phyloP scores from a whole-genome alignment of 2,888 invertebrate genomes.

The Pomacea canaliculata region DNA sequence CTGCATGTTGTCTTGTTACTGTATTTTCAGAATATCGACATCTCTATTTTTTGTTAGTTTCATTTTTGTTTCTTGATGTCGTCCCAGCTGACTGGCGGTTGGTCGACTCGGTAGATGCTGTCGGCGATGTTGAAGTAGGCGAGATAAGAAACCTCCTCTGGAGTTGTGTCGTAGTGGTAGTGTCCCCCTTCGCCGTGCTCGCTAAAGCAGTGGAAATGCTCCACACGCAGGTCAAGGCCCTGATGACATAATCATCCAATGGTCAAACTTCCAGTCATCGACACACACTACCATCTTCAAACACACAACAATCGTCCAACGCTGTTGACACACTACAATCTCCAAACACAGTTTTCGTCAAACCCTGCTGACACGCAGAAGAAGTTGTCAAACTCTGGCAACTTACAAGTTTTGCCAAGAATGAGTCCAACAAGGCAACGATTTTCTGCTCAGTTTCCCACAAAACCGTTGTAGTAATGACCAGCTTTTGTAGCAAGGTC shows the following conservation, averaged over 20 bases:
- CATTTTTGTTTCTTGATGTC: not conserved
- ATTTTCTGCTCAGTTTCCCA: too few relatives aligned
- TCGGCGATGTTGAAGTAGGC: constrained; percentile 86
- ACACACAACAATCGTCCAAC: not conserved
- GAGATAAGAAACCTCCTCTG: constrained; percentile 87
- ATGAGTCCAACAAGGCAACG: too few relatives aligned
- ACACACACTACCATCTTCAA: not conserved
- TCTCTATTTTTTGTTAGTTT: too few relatives aligned
- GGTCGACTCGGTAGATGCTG: constrained; percentile 72
- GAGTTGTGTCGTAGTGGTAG: constrained; percentile 95
- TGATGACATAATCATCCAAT: constrained; percentile 63
- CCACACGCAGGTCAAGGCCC: constrained; percentile 90
- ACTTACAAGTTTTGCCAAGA: too few relatives aligned
- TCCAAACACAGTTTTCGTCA: too few relatives aligned
- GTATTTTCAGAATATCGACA: too few relatives aligned
- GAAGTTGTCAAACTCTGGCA: too few relatives aligned
- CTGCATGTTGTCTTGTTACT: too few relatives aligned
- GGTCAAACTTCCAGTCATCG: not conserved
- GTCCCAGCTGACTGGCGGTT: constrained; percentile 32
- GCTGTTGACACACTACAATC: not conserved
- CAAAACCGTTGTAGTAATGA: too few relatives aligned
- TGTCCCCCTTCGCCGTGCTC: constrained; percentile 79
- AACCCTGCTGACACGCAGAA: too few relatives aligned
- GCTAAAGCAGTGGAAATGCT: constrained; percentile 94
- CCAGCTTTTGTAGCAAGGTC: too few relatives aligned